Evolutionary conservation across 1,140 invertebrate species (phyloP).

Genomic region (Diorhabda carinulata): DNA sequence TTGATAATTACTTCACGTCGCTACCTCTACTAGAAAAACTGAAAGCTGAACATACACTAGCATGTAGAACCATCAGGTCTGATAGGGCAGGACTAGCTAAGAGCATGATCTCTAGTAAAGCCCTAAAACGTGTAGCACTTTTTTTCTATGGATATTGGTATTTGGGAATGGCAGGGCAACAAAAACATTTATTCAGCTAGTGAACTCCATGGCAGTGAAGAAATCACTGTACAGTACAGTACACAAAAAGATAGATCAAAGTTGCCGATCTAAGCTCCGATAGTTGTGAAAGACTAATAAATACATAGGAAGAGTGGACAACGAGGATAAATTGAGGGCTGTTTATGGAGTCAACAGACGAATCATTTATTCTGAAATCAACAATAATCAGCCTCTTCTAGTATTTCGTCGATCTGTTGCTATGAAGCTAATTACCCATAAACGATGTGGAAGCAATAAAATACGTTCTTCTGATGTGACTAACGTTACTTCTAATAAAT

Average conservation of each 20-base stretch:
- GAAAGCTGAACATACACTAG: slow-evolving; percentile 36
- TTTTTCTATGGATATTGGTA: slow-evolving; percentile 25
- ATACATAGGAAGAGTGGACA: no score
- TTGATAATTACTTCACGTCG: slow-evolving; percentile 47
- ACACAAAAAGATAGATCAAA: no score
- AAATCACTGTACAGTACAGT: no score
- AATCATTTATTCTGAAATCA: no score
- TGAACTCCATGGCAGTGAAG: no score
- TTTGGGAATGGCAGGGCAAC: no score
- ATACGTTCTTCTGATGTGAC: no score
- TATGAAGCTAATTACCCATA: no score
- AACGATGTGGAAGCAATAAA: not conserved
- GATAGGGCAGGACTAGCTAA: slow-evolving; percentile 29
- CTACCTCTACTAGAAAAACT: slow-evolving; percentile 40
- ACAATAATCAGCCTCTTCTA: not conserved
- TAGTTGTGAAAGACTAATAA: no score
- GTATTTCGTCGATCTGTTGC: not conserved
- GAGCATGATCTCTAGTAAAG: slow-evolving; percentile 36
- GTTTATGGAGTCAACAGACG: not conserved
- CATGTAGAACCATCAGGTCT: slow-evolving; percentile 42
- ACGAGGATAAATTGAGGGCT: no score
- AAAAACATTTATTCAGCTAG: no score
- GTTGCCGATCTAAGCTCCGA: not conserved
- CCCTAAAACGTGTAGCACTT: slow-evolving; percentile 39
- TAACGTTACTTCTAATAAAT: no score